Conservation (phyloP, 92 coral and sea anemone species). For the Paramuricea clavata region DNA sequence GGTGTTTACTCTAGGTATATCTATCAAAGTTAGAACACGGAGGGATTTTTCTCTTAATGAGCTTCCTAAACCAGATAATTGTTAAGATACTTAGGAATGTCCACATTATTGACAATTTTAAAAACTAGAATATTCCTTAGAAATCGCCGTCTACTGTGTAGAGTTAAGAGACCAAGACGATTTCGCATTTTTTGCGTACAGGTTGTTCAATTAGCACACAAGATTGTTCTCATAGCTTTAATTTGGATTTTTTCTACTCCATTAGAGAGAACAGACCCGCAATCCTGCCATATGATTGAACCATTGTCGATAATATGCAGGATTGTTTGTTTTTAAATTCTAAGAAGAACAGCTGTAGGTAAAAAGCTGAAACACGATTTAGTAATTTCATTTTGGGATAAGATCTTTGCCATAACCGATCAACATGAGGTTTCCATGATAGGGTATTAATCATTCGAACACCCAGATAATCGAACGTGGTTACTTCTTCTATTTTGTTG, state of each 20-base stretch:
- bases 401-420: conserved; percentile 12
- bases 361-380: no score
- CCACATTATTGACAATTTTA: no score
- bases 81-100: no score
- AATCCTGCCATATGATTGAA: conserved; percentile 12
- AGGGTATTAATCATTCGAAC: neutral
- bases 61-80: no score
- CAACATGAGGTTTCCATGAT: neutral
- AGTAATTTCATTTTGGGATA: no score
- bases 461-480: conserved; percentile 4
- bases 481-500: conserved; percentile 13
- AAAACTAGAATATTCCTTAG: no score
- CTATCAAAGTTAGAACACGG: no score
- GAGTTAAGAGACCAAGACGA: no score
- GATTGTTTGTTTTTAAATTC: neutral
- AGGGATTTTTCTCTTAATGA: no score
- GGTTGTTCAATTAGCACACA: neutral
- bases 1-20: no score
- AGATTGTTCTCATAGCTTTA: conserved; percentile 1
- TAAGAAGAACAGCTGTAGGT: neutral
- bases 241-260: neutral
- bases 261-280: neutral
- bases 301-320: neutral
- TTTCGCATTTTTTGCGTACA: conserved; percentile 12
- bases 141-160: no score